Percentiles rank a stretch among this genome's conserved stretches.
Evolutionary conservation across 2,797 vertebrate species (phyloP).

Genomic region (Anguilla marmorata): DNA sequence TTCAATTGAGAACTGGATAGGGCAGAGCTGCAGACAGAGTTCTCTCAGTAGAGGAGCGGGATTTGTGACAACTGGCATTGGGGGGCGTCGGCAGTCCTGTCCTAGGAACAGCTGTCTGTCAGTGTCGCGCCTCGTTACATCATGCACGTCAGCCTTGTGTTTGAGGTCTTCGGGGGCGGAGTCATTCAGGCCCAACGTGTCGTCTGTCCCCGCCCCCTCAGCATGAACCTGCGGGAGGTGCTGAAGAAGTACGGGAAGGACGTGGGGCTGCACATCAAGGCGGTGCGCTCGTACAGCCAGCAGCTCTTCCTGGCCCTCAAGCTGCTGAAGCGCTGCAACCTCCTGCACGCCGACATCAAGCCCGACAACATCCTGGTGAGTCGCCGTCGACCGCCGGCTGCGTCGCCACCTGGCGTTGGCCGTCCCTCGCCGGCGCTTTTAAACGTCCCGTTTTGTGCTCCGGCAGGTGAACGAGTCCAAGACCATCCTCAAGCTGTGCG

Average conservation of each 20-base stretch:
- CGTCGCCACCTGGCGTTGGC: neutral
- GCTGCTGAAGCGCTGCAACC: conserved; percentile 96
- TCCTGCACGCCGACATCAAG: conserved; percentile 98
- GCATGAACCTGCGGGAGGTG: conserved; percentile 97
- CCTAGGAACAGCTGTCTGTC: neutral
- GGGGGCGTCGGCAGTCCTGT: neutral
- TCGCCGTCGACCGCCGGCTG: neutral
- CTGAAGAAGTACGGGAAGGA: conserved; percentile 99
- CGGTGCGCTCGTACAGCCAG: conserved; percentile 96
- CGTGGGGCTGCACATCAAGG: conserved; percentile 97
- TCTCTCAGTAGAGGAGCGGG: neutral
- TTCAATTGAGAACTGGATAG: neutral
- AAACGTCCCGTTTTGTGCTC: neutral
- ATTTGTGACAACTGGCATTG: neutral
- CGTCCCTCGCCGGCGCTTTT: neutral
- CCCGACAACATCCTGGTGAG: conserved; percentile 98
- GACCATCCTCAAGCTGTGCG: conserved; percentile 96
- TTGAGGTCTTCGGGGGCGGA: neutral
- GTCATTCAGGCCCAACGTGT: neutral
- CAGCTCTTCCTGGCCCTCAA: conserved; percentile 97
- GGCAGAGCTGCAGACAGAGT: neutral
- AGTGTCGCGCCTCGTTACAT: neutral
- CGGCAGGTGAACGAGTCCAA: conserved; percentile 96
- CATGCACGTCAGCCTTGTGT: neutral
- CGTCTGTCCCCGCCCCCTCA: conserved; percentile 50